Evolutionary conservation across 1,140 invertebrate species (phyloP), one percentile per base, ranked within the genome.

Genomic region (Meloidogyne floridensis): DNA sequence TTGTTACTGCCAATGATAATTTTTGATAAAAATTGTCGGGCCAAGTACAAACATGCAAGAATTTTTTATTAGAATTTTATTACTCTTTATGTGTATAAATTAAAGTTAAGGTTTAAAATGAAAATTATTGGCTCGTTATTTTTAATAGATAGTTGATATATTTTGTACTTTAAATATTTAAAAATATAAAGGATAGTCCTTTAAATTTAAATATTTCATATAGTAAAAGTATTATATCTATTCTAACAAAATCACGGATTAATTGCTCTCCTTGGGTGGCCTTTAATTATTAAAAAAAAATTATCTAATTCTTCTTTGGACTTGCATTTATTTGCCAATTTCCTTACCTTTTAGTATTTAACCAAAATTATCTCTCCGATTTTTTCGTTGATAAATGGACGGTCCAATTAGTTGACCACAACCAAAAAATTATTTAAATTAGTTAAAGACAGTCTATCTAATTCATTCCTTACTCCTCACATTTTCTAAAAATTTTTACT

Each of bases 51-150:
- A n/a, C 7, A 18, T 8, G 32, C 32, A 32, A n/a, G n/a, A 15
- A 65, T 65, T 65, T 65, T 65, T 47, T 47, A 65, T 65, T n/a
- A 65, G 15, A 65, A 13, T 65, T 65, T 65, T n/a, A 65, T 65
- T 65, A n/a, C n/a, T 6, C n/a, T 65, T 65, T 65, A 65, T n/a
- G 2, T 65, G n/a, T 18, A 65, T 65, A 65, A n/a, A 65, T 65
- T 13, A 32, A 32, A 65, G 10, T 65, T 13, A n/a, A n/a, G 15
- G n/a, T n/a, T n/a, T 11, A 5, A 15, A 59, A 59, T 15, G 15
- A 15, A 15, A 15, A 59, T 59, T 15, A 8, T 54, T 32, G 32
- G 32, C 32, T 32, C 32, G 32, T 32, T 32, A 32, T 32, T 32
- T 32, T 32, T 32, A 32, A 32, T 32, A 2, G 2, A 32, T 32